phyloP scores from a whole-genome alignment of 2,888 invertebrate genomes.

The Theretra japonica region DNA sequence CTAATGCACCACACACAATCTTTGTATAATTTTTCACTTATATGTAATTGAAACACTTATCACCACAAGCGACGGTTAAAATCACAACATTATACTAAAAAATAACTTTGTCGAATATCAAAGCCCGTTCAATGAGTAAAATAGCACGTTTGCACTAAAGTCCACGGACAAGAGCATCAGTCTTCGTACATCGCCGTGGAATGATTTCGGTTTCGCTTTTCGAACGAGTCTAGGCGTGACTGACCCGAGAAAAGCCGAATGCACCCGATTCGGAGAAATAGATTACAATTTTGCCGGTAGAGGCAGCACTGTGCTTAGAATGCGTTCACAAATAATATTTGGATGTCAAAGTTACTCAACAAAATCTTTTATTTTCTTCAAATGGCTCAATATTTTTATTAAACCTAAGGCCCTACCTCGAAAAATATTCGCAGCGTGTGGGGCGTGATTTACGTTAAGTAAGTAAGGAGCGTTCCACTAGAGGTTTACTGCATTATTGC shows the following conservation, averaged over 20 bases:
- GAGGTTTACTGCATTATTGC: too few species aligned
- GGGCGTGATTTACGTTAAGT: too few species aligned
- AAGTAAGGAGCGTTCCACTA: too few species aligned
- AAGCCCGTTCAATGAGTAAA: conserved; percentile 74
- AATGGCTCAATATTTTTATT: too few species aligned
- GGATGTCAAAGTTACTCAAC: too few species aligned
- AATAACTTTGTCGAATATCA: conserved; percentile 68
- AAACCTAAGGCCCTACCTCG: too few species aligned
- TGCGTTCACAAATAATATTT: conserved; percentile 11
- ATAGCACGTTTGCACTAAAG: conserved; percentile 76
- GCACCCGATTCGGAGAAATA: conserved; percentile 56
- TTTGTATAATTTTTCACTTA: conserved; percentile 70
- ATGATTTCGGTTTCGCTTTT: conserved; percentile 82
- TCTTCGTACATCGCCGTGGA: conserved; percentile 82
- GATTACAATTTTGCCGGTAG: conserved; percentile 50
- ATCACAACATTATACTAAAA: conserved; percentile 78
- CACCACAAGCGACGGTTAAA: conserved; percentile 73
- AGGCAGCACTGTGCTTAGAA: conserved; percentile 55
- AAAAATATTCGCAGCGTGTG: too few species aligned
- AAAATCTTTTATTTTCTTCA: too few species aligned
- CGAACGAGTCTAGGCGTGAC: conserved; percentile 85
- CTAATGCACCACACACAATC: conserved; percentile 80
- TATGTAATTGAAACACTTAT: conserved; percentile 71
- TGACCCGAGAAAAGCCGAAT: conserved; percentile 75
- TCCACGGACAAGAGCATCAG: conserved; percentile 82